phyloP scores from a whole-genome alignment of 2,113 vertebrate species.

The Syrmaticus mikado region DNA sequence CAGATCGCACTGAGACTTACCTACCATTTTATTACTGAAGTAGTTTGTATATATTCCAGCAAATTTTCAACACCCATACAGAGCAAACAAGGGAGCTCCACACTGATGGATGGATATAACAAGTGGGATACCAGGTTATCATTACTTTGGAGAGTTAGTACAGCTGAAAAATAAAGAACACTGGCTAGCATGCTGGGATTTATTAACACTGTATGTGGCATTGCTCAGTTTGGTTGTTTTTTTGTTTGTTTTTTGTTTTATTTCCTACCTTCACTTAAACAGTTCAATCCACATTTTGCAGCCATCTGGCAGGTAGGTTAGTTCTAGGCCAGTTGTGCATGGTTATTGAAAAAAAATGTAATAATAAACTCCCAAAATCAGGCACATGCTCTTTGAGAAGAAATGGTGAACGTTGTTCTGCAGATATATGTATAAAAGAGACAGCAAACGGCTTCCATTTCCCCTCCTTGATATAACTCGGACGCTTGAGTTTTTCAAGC shows the following conservation, averaged over 20 bases:
- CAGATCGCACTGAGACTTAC: conserved; percentile 49
- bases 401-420: not conserved
- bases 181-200: not conserved
- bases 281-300: not conserved
- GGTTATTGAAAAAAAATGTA: not conserved
- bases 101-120: not conserved
- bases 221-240: not conserved
- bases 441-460: conserved; percentile 48
- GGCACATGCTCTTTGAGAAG: not conserved
- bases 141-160: too few species aligned
- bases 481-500: not conserved
- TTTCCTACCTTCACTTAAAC: not conserved
- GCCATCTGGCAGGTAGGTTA: not conserved
- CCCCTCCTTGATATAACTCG: conserved; percentile 4
- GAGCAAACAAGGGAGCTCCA: not conserved
- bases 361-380: not conserved
- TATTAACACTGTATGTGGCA: not conserved
- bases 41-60: conserved; percentile 60
- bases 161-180: too few species aligned
- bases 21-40: conserved; percentile 55
- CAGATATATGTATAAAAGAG: not conserved
- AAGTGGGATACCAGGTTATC: not conserved
- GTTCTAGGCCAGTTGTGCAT: not conserved
- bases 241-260: not conserved
- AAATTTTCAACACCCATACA: conserved; percentile 49